These are phyloP conservation scores for Diplosoma virens DNA, from an alignment of 23 tunicate genomes.

Conservation along the genomic window DNA sequence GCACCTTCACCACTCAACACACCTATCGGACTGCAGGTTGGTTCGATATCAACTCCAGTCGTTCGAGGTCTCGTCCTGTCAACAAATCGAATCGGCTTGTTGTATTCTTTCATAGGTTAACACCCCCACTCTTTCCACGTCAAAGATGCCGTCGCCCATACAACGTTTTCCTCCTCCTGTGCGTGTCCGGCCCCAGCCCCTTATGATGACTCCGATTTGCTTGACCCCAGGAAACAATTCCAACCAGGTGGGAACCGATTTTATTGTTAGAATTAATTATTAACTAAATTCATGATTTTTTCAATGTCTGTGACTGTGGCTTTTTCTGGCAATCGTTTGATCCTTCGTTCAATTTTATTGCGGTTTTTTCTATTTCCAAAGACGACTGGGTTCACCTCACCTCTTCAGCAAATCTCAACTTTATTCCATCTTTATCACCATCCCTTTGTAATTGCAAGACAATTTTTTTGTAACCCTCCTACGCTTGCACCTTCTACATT, in stretches of 20 bases:
- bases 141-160: constrained; percentile 34
- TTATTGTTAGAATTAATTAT: too few relatives aligned
- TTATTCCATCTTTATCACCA: too few relatives aligned
- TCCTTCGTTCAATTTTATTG: too few relatives aligned
- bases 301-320: not conserved
- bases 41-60: not conserved
- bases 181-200: constrained; percentile 37
- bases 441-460: too few relatives aligned
- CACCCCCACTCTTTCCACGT: constrained; percentile 39
- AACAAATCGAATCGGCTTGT: not conserved
- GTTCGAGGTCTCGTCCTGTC: not conserved
- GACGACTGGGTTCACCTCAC: too few relatives aligned
- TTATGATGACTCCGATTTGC: constrained; percentile 55
- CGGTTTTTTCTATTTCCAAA: too few relatives aligned
- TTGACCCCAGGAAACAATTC: constrained; percentile 11
- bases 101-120: constrained; percentile 39
- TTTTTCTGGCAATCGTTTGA: too few relatives aligned
- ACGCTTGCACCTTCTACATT: too few relatives aligned
- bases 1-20: constrained; percentile 62
- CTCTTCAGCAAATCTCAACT: too few relatives aligned
- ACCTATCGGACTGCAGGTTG: constrained; percentile 65
- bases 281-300: not conserved
- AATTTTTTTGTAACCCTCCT: too few relatives aligned
- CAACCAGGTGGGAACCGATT: not conserved
- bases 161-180: constrained; percentile 16